Conservation (phyloP, 1,140 invertebrate species). For the Rhagoletis zephyria region DNA sequence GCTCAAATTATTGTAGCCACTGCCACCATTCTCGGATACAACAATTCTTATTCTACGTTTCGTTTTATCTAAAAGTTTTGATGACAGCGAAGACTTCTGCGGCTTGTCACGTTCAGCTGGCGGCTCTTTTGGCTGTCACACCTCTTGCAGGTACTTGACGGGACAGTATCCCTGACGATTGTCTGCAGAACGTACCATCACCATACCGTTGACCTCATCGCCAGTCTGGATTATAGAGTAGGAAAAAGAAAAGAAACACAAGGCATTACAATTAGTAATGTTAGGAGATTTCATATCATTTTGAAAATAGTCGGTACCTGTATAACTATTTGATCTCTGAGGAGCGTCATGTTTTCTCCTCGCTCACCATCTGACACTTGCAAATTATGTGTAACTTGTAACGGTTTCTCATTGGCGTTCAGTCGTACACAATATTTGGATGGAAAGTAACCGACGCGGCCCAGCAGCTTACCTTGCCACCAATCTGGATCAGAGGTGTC, state of each 20-base stretch:
- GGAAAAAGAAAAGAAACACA: not conserved
- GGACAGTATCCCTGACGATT: conserved; percentile 88
- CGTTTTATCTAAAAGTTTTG: conserved; percentile 68
- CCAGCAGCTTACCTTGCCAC: conserved; percentile 96
- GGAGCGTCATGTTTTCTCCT: conserved; percentile 77
- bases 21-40: conserved; percentile 64
- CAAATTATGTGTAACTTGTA: conserved; percentile 85
- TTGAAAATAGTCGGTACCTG: conserved; percentile 73
- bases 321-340: conserved; percentile 83
- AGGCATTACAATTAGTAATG: not conserved
- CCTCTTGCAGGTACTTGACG: conserved; percentile 87
- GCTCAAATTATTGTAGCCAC: conserved; percentile 52
- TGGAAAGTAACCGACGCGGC: conserved; percentile 92
- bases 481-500: conserved; percentile 95
- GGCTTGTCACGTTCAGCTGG: conserved; percentile 62
- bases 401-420: conserved; percentile 88
- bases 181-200: conserved; percentile 91
- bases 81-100: conserved; percentile 68
- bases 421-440: conserved; percentile 94
- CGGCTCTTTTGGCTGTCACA: conserved; percentile 80
- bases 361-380: conserved; percentile 79
- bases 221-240: conserved; percentile 76
- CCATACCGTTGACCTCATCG: conserved; percentile 92
- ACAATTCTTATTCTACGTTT: conserved; percentile 73
- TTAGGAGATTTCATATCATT: not conserved